Evolutionary conservation across 1,140 invertebrate species (phyloP).

Genomic region (Streblospio benedicti): DNA sequence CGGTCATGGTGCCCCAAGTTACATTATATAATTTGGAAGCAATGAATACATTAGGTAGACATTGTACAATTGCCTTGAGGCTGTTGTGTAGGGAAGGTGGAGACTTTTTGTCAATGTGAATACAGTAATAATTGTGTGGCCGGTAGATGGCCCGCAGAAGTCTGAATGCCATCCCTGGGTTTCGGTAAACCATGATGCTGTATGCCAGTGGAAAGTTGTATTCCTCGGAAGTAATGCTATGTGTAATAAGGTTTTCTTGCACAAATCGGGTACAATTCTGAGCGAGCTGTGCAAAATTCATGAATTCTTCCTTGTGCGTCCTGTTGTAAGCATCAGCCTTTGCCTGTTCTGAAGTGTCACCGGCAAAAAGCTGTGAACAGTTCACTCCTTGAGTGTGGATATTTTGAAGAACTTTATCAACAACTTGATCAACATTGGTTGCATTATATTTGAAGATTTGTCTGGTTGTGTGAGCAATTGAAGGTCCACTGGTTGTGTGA

Average conservation of each 20-base stretch:
- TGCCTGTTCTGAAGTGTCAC: background rate
- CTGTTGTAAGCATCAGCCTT: background rate
- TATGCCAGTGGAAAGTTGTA: constrained; percentile 10
- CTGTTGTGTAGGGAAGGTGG: constrained; percentile 12
- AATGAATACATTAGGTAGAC: constrained; percentile 36
- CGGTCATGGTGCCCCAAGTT: constrained; percentile 16
- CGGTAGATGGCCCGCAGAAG: constrained; percentile 20
- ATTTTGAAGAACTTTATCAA: too few species aligned
- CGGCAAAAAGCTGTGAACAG: background rate
- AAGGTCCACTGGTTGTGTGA: too few species aligned
- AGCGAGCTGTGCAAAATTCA: constrained; percentile 6
- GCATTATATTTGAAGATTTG: too few species aligned
- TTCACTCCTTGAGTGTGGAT: constrained; percentile 3
- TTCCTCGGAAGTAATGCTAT: background rate
- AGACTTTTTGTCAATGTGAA: constrained; percentile 25
- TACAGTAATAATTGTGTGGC: constrained; percentile 25
- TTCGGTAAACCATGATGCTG: constrained; percentile 16
- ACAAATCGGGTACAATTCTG: constrained; percentile 14
- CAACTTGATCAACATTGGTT: too few species aligned
- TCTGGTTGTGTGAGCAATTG: too few species aligned
- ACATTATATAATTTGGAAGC: constrained; percentile 23
- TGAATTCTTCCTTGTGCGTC: constrained; percentile 1
- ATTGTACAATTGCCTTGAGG: constrained; percentile 22
- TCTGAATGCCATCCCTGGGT: constrained; percentile 15
- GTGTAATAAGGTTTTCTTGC: constrained; percentile 2